Evolutionary conservation across 2,113 vertebrate species (phyloP).

Genomic region (Solenodon paradoxus): DNA sequence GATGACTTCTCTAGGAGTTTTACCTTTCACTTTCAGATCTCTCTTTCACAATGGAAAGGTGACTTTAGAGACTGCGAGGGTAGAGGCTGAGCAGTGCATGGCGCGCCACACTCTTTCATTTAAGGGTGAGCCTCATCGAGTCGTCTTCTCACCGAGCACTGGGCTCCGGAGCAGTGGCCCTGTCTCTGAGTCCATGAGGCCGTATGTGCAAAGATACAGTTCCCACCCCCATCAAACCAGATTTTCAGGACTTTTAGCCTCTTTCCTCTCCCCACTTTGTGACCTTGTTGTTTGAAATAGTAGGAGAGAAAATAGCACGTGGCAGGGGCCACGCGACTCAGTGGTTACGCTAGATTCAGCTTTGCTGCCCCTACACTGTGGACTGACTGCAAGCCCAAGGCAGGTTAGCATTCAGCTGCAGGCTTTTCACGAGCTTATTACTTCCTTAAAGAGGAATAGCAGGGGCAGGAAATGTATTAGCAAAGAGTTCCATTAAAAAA

Average conservation of each 20-base stretch:
- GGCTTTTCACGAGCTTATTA: slow-evolving; percentile 39
- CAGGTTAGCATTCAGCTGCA: background rate
- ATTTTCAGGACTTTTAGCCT: slow-evolving; percentile 22
- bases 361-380: background rate
- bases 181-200: background rate
- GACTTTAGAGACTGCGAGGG: background rate
- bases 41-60: slow-evolving; percentile 34
- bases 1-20: slow-evolving; percentile 6
- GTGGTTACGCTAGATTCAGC: background rate
- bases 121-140: background rate
- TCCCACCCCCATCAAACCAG: background rate
- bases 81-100: background rate
- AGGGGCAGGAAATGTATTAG: slow-evolving; percentile 54
- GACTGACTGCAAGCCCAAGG: background rate
- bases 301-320: background rate
- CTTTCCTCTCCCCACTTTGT: background rate
- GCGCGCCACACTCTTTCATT: background rate
- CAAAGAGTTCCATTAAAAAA: slow-evolving; percentile 41
- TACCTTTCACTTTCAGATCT: slow-evolving; percentile 27
- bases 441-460: slow-evolving; percentile 60
- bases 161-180: background rate
- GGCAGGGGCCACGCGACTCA: background rate
- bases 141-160: background rate
- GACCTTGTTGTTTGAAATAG: background rate
- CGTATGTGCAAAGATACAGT: background rate